Evolutionary conservation across 92 coral and sea anemone genomes (phyloP), one percentile per base, ranked within the genome.

Genomic region (Actinernus sp.): DNA sequence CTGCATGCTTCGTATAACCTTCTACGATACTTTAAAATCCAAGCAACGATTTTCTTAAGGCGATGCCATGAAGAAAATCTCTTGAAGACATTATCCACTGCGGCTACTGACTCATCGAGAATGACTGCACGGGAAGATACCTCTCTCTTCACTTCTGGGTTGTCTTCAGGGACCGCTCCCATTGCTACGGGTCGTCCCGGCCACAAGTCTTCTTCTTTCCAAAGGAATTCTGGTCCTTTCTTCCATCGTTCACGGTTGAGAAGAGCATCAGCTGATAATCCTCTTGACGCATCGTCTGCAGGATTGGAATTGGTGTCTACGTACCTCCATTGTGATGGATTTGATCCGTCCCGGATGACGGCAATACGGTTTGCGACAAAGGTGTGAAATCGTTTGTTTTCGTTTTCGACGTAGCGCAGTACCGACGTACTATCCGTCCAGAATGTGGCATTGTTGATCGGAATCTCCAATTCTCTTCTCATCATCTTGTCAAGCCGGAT

Each of bases 271-370:
- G 58, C 81, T 22, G 37, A 26, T 28, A 73, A 39, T 11, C 73
- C 92, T 30, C 86, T 68, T 22, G 87, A 79, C 40, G 92, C 77
- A 27, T 78, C 78, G 26, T 84, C 91, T 20, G 86, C 85, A 2
- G 91, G 91, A 26, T 85, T 71, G 34, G 33, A 16, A 21, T 43
- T 51, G 32, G 85, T 76, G 53, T 56, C 63, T 13, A 79, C 60
- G 67, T 71, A 79, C 31, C 53, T 67, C 55, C 55, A 49, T 18
- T 49, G 55, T 20, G 28, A 20, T 6, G 55, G 55, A 8, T 20
- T 3, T 2, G 55, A 4, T 13, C 29, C 14, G 30, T 22, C 30
- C 27, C 55, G 24, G 24, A 49, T 49, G n/a, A 20, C 24, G 3
- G 55, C 55, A 49, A 49, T 20, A 49, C 55, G 55, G 27, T 49